Evolutionary conservation across 2,888 invertebrate genomes (phyloP).

Genomic region (Amphipoea lucens): DNA sequence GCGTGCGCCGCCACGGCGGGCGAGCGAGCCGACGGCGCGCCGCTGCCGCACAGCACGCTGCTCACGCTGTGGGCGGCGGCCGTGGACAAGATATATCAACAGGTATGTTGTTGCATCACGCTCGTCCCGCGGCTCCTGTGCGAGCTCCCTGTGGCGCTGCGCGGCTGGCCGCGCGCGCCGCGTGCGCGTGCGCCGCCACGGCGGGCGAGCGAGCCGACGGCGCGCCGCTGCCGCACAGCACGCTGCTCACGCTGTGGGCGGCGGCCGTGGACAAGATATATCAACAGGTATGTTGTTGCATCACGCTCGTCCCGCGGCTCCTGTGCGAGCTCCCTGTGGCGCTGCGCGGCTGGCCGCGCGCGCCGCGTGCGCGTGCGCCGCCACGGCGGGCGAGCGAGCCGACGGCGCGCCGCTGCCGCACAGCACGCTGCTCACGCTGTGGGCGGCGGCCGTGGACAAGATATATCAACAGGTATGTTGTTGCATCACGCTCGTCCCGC

Average conservation of each 20-base stretch:
- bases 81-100: conserved; percentile 91
- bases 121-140: no score
- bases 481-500: neutral
- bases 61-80: conserved; percentile 88
- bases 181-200: conserved; percentile 82
- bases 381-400: conserved; percentile 84
- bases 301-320: no score
- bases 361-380: conserved; percentile 83
- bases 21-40: conserved; percentile 84
- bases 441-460: conserved; percentile 91
- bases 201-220: conserved; percentile 85
- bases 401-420: conserved; percentile 83
- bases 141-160: conserved; percentile 73
- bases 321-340: conserved; percentile 74
- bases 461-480: conserved; percentile 76
- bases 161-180: conserved; percentile 81
- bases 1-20: conserved; percentile 84
- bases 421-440: conserved; percentile 80
- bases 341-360: conserved; percentile 79
- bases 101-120: neutral
- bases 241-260: conserved; percentile 83
- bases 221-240: conserved; percentile 78
- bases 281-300: conserved; percentile 1
- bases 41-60: conserved; percentile 77
- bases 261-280: conserved; percentile 92